Base-by-base conservation (phyloP, 2,797 vertebrate genomes). In the Amblyopsis hoosieri region DNA sequence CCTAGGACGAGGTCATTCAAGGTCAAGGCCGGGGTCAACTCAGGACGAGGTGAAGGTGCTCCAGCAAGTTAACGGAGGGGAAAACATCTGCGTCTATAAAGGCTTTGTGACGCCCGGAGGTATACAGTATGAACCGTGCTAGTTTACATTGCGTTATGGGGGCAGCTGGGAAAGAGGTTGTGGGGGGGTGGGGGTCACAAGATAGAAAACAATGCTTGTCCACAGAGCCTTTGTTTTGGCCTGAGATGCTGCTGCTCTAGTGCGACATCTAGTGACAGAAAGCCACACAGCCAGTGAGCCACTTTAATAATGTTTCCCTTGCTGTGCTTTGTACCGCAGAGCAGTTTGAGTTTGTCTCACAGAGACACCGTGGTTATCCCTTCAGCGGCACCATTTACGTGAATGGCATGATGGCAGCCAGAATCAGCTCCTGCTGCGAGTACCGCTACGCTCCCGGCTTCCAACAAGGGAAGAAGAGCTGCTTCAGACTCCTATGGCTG, bases 341-440 rank as follows among this genome's bases (percentile, higher is more conserved):
- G 62, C 83, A 84, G 71, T 94, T 95, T 79, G 89, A 92, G 67
- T 94, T 94, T 58, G 63, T 85, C 57, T 94, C 94, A 23, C 90
- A 89, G 78, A 90, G 93, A 64, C 93, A 94, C 74, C 64, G 85
- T 70, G 90, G 92, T 13, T 93, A 75, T 66, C 93, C 93, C 23
- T 94, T 95, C 87, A 94, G 93, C 3, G 87, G 83, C 9, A 87
- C 89, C 2, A 61, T 95, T 60, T 94, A 90, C 15, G 82, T 94
- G 14, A 93, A 93, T 4, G 89, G 92, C 54, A 80, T 94, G 23
- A 83, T 86, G 76, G 87, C 72, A 8, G 87, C 92, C 52, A 81
- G 91, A 60, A 91, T 94, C 80, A 94, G 92, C 52, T 90, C 92
- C 17, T 95, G 94, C 83, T 94, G 94, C 3, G 93, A 95, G 78